Evolutionary conservation across 2,113 vertebrate species (phyloP).

Genomic region (Ranitomeya variabilis): DNA sequence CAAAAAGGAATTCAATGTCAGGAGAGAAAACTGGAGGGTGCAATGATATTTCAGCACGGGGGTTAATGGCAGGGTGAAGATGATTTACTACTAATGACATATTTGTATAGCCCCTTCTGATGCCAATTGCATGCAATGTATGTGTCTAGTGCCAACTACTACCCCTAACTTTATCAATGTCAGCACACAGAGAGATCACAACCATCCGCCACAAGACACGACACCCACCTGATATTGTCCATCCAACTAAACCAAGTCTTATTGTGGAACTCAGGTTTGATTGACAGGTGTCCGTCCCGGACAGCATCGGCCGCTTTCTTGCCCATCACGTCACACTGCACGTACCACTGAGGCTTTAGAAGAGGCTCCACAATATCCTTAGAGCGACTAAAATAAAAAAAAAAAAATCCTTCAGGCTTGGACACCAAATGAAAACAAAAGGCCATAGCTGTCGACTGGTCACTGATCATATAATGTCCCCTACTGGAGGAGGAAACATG

Average conservation of each 20-base stretch:
- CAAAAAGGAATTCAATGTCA: neutral
- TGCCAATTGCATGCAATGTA: too few species aligned
- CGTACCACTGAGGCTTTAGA: conserved; percentile 91
- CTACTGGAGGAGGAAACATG: too few species aligned
- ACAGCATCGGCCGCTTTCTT: conserved; percentile 82
- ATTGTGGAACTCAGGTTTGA: conserved; percentile 83
- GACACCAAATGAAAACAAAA: neutral
- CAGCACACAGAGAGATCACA: too few species aligned
- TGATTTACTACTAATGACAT: too few species aligned
- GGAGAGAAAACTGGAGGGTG: neutral
- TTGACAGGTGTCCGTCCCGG: conserved; percentile 80
- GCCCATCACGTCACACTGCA: conserved; percentile 83
- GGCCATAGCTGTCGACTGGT: neutral
- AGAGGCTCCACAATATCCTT: conserved; percentile 91
- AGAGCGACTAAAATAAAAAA: conserved; percentile 75
- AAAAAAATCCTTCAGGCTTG: neutral
- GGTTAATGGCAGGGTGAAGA: too few species aligned
- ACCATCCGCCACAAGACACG: neutral
- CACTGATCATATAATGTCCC: too few species aligned
- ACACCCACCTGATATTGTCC: conserved; percentile 86
- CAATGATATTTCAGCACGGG: too few species aligned
- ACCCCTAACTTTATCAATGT: too few species aligned
- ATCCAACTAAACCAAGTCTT: conserved; percentile 91
- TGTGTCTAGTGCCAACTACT: too few species aligned
- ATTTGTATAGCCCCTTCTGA: too few species aligned